A percentile compares a stretch with the other conserved stretches of the same genome.
phyloP scores from a whole-genome alignment of 1,140 invertebrate species.

The Dendroctonus valens region DNA sequence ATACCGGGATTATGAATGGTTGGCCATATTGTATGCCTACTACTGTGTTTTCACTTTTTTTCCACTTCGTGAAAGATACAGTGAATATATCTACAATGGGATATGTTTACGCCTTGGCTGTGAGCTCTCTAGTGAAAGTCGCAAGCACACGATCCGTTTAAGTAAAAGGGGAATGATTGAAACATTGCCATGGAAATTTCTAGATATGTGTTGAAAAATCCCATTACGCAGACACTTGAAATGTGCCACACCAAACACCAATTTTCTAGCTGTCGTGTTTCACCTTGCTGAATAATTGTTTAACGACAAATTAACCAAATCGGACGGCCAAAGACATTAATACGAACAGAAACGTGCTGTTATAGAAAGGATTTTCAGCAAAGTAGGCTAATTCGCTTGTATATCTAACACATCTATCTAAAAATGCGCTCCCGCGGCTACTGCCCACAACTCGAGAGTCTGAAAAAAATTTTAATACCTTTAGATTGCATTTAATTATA shows the following conservation, averaged over 20 bases:
- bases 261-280: too few relatives aligned
- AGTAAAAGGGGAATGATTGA: too few relatives aligned
- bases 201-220: too few relatives aligned
- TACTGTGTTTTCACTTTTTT: constrained; percentile 27
- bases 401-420: constrained; percentile 31
- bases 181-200: too few relatives aligned
- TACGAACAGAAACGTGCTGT: constrained; percentile 2
- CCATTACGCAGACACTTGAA: too few relatives aligned
- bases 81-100: constrained; percentile 2
- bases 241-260: too few relatives aligned
- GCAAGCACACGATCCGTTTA: not conserved
- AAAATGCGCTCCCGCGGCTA: constrained; percentile 22
- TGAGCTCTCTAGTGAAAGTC: constrained; percentile 14
- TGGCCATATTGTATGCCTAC: constrained; percentile 32
- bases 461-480: constrained; percentile 25
- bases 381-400: constrained; percentile 28
- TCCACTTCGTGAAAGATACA: not conserved
- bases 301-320: too few relatives aligned
- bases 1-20: constrained; percentile 31
- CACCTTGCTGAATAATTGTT: too few relatives aligned
- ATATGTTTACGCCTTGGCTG: constrained; percentile 9
- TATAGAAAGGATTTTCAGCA: constrained; percentile 30
- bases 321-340: too few relatives aligned
- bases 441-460: constrained; percentile 17
- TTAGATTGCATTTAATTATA: constrained; percentile 20